Evolutionary conservation across 2,797 vertebrate species (phyloP), one percentile per base, ranked within the genome.

Genomic region (Mastacembelus armatus): DNA sequence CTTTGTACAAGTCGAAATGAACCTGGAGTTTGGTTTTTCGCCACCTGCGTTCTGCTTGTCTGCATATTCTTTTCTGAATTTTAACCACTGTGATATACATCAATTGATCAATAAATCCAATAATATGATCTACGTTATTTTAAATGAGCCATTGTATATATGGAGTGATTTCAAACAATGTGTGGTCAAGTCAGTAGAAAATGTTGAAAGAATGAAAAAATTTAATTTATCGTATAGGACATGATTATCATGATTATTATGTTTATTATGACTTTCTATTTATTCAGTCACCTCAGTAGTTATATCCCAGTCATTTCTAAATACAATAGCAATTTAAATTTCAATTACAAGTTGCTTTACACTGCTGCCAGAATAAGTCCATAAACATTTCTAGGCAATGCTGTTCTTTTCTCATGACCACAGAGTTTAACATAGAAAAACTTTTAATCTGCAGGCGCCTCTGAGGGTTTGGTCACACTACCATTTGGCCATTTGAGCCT

Each of bases 361-460:
- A 21, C 6, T 45, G 6, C 15, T 61, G n/a, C 14, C 21, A 36
- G 21, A 19, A 39, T 56, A 40, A 45, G 21, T 27, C 18, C 30
- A 24, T 40, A 48, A 26, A 36, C 9, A 32, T 52, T 66, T 47
- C 1, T 16, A 44, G 5, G 24, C 1, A 30, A 58, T 2, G 10
- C 21, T 64, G 52, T 43, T 62, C 30, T 49, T n/a, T n/a, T n/a
- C n/a, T 50, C 21, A 52, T 16, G 2, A 24, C 22, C n/a, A 24
- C n/a, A 62, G n/a, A 52, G 10, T 43, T 56, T 44, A 29, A 35
- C 4, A 3, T 14, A 27, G 55, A 43, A 58, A 75, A 51, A 66
- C 30, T 7, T 71, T 64, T 65, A 74, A 77, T 74, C 78, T 32
- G 12, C 11, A 21, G 45, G n/a, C 50, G 9, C 30, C 29, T 56